A percentile compares a stretch with the other conserved stretches of the same genome.
Conservation (phyloP, 2,888 invertebrate genomes). For the Biston stratarius region DNA sequence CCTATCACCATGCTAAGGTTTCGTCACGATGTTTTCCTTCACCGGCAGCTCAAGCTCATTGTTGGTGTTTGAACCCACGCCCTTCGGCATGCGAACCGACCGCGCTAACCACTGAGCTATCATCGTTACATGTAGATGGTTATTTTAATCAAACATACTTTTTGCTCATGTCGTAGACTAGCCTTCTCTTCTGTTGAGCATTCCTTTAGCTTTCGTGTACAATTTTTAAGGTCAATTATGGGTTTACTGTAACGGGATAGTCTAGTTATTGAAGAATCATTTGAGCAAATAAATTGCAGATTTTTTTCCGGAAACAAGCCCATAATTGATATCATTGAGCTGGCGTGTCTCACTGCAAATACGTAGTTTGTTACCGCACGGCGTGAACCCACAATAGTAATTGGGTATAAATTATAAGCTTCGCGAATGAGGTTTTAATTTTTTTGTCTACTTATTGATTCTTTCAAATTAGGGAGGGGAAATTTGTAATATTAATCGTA, state of each 20-base stretch:
- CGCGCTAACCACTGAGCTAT: too few relatives aligned
- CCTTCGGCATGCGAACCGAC: too few relatives aligned
- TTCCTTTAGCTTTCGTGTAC: constrained; percentile 18
- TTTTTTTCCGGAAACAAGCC: constrained; percentile 30
- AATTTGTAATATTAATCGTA: constrained; percentile 1
- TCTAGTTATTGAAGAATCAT: constrained; percentile 34
- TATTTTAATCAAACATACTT: constrained; percentile 12
- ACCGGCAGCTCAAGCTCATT: too few relatives aligned
- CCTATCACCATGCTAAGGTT: too few relatives aligned
- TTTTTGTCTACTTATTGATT: constrained; percentile 35
- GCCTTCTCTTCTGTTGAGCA: not conserved
- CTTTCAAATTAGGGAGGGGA: constrained; percentile 11
- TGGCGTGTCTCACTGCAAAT: constrained; percentile 25
- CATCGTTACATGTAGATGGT: too few relatives aligned
- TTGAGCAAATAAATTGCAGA: constrained; percentile 35
- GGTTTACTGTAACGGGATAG: constrained; percentile 30
- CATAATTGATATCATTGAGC: constrained; percentile 33
- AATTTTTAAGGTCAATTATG: constrained; percentile 28
- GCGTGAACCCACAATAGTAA: constrained; percentile 39
- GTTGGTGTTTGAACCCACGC: too few relatives aligned
- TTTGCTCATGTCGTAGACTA: constrained; percentile 11
- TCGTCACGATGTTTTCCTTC: too few relatives aligned
- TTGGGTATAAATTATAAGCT: constrained; percentile 40
- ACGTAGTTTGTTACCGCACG: constrained; percentile 35
- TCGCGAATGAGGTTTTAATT: constrained; percentile 20